Base-by-base conservation (phyloP, 92 coral and sea anemone genomes). In the Phenganax stokvisi region DNA sequence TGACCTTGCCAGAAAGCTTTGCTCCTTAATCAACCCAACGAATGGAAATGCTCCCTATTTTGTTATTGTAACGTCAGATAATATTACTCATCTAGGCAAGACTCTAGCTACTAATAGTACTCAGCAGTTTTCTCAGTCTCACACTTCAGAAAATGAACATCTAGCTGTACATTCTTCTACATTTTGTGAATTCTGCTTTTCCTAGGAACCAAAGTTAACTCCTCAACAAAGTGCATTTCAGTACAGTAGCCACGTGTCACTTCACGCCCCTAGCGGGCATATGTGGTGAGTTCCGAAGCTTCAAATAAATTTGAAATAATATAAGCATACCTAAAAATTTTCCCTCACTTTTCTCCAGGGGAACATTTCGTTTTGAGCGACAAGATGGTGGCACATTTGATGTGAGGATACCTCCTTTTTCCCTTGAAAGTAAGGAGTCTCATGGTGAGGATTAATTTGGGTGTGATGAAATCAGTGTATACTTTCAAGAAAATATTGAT, bases 201-300 rank as follows among this genome's bases (percentile, higher is more conserved):
- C 55, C 3, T 56, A 93, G 98, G 98, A 94, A 55, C 98, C 98
- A 56, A 88, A 88, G n/a, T 67, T 94, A 25, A 88, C 96, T 0
- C 89, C 98, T 0, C 94, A 94, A 57, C 92, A 94, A 72, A 93
- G 97, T 9, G 98, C 98, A 60, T 94, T 94, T 74, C 98, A 94
- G 72, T 94, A 94, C 84, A 94, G 97, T 79, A 94, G 98, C 76
- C 98, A 94, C 74, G 92, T 94, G n/a, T 94, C 98, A 25, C 88
- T 94, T 56, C 98, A 94, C 82, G 98, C 98, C 6, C 97, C 97
- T 59, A 94, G 98, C 84, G 98, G 98, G 51, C 96, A 94, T 56
- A 94, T 94, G 98, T 94, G 98, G 98, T 94, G 71, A 57, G 81
- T 76, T 20, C 31, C 0, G 4, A n/a, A 64, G 8, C 47, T 37